phyloP scores from a whole-genome alignment of 2,113 vertebrate genomes.

The Forbesichthys papilliferus region DNA sequence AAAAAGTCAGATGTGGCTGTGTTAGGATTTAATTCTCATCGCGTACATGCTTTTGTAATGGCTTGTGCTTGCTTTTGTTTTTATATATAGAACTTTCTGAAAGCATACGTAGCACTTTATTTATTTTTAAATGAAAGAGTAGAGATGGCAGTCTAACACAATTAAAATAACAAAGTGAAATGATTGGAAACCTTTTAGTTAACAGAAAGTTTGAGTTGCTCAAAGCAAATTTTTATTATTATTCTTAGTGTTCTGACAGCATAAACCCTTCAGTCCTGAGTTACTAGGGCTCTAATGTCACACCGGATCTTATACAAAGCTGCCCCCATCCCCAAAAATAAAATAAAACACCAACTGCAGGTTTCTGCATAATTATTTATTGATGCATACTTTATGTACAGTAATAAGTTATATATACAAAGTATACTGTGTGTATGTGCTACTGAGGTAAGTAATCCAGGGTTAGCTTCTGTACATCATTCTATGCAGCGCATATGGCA shows the following conservation, averaged over 20 bases:
- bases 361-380: slow-evolving; percentile 68
- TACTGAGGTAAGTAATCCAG: slow-evolving; percentile 69
- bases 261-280: too few relatives aligned
- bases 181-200: not conserved
- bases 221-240: not conserved
- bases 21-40: not conserved
- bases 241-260: not conserved
- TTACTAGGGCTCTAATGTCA: too few relatives aligned
- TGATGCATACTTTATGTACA: slow-evolving; percentile 77
- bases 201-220: not conserved
- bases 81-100: too few relatives aligned
- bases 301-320: not conserved
- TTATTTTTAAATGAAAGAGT: not conserved
- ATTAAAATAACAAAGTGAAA: not conserved
- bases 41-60: too few relatives aligned
- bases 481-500: slow-evolving; percentile 29
- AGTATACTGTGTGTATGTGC: slow-evolving; percentile 53
- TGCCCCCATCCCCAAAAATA: not conserved
- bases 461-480: slow-evolving; percentile 53
- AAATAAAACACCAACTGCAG: not conserved
- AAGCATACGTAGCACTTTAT: too few relatives aligned
- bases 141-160: not conserved
- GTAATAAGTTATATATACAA: slow-evolving; percentile 86
- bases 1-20: too few relatives aligned
- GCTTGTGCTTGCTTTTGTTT: too few relatives aligned